These are phyloP conservation scores for Acleris literana DNA, from an alignment of 2,888 invertebrate species.

Conservation along the genomic window DNA sequence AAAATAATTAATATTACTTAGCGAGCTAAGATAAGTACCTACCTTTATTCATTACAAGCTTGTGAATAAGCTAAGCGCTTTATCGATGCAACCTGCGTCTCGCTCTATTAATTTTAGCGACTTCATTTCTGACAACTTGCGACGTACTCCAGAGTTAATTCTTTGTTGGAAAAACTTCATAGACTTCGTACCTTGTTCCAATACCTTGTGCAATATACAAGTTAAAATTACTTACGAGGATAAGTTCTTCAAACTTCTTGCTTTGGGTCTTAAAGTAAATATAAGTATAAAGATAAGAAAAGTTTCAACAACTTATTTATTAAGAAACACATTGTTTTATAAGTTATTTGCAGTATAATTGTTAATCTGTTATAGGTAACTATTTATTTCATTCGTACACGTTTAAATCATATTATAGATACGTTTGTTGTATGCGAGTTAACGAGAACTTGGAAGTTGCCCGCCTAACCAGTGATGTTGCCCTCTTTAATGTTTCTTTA, in stretches of 20 bases:
- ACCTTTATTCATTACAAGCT: slow-evolving; percentile 10
- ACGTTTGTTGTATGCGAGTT: no score
- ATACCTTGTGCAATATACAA: slow-evolving; percentile 15
- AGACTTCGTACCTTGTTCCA: not conserved
- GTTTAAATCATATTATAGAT: no score
- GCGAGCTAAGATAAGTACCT: slow-evolving; percentile 24
- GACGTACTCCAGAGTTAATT: slow-evolving; percentile 19
- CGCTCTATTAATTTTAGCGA: slow-evolving; percentile 26
- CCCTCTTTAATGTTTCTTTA: slow-evolving; percentile 16
- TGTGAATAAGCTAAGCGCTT: slow-evolving; percentile 31
- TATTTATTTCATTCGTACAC: no score
- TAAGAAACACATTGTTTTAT: no score
- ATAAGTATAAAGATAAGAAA: not conserved
- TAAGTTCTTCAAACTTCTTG: not conserved
- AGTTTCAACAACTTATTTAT: no score
- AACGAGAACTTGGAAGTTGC: no score
- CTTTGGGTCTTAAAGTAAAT: not conserved
- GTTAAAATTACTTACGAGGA: not conserved
- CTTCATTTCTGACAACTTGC: slow-evolving; percentile 31
- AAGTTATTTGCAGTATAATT: no score
- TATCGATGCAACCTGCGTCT: slow-evolving; percentile 29
- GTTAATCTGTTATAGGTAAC: no score
- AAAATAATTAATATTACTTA: slow-evolving; percentile 34
- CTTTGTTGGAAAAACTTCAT: not conserved
- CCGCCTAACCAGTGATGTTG: not conserved